These are phyloP conservation scores for Frankliniella fusca DNA, from an alignment of 2,888 invertebrate genomes.

Conservation along the genomic window DNA sequence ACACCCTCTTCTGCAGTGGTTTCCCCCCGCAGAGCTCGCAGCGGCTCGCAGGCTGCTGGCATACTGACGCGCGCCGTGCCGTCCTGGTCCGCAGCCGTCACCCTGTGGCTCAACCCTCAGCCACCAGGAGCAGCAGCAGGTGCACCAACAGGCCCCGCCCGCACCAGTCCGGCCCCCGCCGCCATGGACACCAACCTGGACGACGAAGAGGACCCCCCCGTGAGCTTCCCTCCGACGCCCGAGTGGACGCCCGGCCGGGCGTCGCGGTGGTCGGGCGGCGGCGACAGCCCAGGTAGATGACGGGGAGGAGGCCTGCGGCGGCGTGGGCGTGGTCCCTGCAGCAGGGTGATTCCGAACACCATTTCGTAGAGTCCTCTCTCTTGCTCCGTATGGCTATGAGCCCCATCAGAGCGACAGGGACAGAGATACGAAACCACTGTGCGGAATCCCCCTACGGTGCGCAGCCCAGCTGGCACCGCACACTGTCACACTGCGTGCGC, in stretches of 20 bases:
- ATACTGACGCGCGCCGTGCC: not conserved
- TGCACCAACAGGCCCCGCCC: not conserved
- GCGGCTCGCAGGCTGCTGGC: not conserved
- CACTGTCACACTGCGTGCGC: no score
- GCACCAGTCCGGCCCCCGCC: no score
- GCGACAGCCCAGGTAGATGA: not conserved
- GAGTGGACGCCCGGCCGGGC: not conserved
- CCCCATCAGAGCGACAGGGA: no score
- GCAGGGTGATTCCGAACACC: no score
- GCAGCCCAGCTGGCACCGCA: slow-evolving; percentile 51
- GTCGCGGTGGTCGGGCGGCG: not conserved
- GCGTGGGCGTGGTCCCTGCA: not conserved
- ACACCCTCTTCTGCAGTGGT: slow-evolving; percentile 5
- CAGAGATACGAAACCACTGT: no score
- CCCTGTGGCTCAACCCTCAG: not conserved
- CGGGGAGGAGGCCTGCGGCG: no score
- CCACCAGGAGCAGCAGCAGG: not conserved
- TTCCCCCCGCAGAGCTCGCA: slow-evolving; percentile 8
- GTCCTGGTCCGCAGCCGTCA: slow-evolving; percentile 20
- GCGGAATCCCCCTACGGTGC: no score
- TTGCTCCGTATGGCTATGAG: no score
- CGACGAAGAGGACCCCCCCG: slow-evolving; percentile 5
- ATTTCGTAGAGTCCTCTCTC: no score
- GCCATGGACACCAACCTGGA: not conserved
- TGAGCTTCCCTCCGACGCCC: not conserved